Evolutionary conservation across 2,888 invertebrate genomes (phyloP).

Genomic region (Drosophila ezoana): DNA sequence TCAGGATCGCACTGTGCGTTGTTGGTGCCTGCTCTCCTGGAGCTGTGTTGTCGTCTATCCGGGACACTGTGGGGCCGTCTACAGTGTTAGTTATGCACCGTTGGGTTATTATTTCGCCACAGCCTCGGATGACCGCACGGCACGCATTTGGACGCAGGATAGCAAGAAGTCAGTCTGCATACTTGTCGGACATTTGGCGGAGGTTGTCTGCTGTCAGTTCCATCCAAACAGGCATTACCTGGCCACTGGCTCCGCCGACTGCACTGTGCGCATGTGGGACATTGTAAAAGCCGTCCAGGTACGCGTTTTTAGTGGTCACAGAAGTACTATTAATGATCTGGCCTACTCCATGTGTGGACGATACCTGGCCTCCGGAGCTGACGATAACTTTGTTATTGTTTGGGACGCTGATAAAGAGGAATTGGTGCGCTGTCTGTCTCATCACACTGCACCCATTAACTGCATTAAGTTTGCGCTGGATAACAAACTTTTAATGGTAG

Average conservation of each 20-base stretch:
- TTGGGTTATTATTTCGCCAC: constrained; percentile 60
- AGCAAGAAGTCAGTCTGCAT: constrained; percentile 33
- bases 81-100: constrained; percentile 52
- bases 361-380: constrained; percentile 51
- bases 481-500: constrained; percentile 50
- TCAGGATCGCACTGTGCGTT: constrained; percentile 54
- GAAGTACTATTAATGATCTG: constrained; percentile 24
- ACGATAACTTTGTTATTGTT: constrained; percentile 47
- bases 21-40: constrained; percentile 68
- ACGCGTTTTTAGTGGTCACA: constrained; percentile 58
- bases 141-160: constrained; percentile 63
- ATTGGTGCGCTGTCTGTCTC: constrained; percentile 28
- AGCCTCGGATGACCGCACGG: constrained; percentile 56
- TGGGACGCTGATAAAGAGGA: constrained; percentile 53
- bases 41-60: constrained; percentile 60
- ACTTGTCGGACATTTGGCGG: constrained; percentile 54
- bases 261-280: constrained; percentile 66
- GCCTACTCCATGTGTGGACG: constrained; percentile 59
- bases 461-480: constrained; percentile 49
- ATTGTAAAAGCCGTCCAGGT: constrained; percentile 47
- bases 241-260: constrained; percentile 64
- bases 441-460: constrained; percentile 42
- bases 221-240: constrained; percentile 67
- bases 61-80: constrained; percentile 53
- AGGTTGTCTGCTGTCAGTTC: constrained; percentile 49